These are phyloP conservation scores for Grantiella picta DNA, from an alignment of 2,113 vertebrate species.

Conservation along the genomic window DNA sequence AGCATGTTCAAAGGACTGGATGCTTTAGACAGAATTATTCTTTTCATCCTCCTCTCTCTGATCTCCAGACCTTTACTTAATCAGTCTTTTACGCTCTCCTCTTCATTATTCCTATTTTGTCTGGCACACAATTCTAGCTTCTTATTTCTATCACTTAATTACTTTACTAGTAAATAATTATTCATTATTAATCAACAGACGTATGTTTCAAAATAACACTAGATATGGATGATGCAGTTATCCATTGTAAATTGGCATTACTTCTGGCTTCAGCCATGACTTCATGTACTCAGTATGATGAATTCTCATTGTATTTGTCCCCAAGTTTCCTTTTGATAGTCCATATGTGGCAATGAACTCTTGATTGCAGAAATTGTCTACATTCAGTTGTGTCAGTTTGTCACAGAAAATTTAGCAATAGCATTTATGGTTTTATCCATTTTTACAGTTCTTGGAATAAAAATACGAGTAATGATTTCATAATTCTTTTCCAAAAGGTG, in stretches of 20 bases:
- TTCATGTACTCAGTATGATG: neutral
- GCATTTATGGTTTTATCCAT: neutral
- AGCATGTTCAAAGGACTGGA: neutral
- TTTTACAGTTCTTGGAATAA: neutral
- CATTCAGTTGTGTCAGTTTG: neutral
- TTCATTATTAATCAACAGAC: neutral
- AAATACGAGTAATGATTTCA: neutral
- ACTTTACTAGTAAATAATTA: neutral
- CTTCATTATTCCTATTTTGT: neutral
- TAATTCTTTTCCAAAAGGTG: neutral
- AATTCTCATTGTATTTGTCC: fast-evolving
- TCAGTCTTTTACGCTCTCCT: neutral
- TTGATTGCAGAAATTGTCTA: neutral
- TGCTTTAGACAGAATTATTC: neutral
- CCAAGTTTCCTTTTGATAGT: neutral
- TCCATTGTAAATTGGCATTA: neutral
- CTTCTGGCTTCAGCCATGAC: neutral
- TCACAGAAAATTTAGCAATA: neutral
- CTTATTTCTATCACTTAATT: neutral
- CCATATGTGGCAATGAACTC: fast-evolving
- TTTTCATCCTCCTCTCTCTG: neutral
- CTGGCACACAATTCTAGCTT: neutral
- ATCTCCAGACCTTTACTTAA: neutral
- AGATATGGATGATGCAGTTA: neutral
- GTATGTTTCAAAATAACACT: neutral